Conservation (phyloP, 2,113 vertebrate species). For the Melanostigma gelatinosum region DNA sequence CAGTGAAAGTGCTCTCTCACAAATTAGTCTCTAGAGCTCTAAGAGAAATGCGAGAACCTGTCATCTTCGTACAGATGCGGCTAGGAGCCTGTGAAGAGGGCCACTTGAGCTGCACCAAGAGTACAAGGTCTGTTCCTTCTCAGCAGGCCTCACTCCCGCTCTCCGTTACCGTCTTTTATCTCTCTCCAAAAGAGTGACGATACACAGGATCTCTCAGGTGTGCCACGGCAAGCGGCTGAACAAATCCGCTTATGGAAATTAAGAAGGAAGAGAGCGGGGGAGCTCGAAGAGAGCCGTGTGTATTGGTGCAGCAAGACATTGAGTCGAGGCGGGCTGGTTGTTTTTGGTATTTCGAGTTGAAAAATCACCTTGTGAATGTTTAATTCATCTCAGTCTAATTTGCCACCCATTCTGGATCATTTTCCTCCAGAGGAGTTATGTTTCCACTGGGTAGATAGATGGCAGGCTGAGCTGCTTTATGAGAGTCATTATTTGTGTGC, state of each 20-base stretch:
- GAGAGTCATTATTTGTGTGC: constrained; percentile 30
- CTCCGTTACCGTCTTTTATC: constrained; percentile 31
- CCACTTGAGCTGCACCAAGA: constrained; percentile 42
- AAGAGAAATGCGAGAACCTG: constrained; percentile 12
- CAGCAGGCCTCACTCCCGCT: constrained; percentile 29
- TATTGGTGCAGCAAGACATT: constrained; percentile 13
- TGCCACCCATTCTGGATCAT: constrained; percentile 24
- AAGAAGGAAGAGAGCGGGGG: constrained; percentile 15
- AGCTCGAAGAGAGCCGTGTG: constrained; percentile 21
- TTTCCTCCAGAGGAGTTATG: constrained; percentile 28
- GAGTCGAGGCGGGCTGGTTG: constrained; percentile 1
- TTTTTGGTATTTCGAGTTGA: constrained; percentile 37
- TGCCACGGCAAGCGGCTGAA: constrained; percentile 17
- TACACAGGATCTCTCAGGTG: constrained; percentile 32
- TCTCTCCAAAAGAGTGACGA: constrained; percentile 26
- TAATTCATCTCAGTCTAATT: constrained; percentile 41
- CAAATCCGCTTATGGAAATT: constrained; percentile 40
- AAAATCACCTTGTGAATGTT: constrained; percentile 23
- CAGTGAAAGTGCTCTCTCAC: constrained; percentile 19
- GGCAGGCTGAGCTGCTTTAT: constrained; percentile 24
- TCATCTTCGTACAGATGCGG: constrained; percentile 21
- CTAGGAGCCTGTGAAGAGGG: constrained; percentile 38
- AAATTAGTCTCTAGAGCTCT: constrained; percentile 22
- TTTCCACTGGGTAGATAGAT: constrained; percentile 21
- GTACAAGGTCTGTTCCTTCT: constrained; percentile 18